Conservation (phyloP, 2,888 invertebrate genomes). For the Papilio protenor region DNA sequence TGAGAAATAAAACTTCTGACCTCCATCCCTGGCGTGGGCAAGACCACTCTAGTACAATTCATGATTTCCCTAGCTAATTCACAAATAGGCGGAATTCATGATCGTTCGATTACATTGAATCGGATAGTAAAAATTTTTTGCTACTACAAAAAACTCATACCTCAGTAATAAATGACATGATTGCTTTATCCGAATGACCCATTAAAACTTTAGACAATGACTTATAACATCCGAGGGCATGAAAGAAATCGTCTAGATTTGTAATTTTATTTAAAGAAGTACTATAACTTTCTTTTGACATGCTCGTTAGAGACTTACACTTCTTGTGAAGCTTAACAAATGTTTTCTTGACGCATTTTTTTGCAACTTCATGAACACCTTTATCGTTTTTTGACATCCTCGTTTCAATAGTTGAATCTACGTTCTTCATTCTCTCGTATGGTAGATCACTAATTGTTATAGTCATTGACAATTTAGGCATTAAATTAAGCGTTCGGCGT, state of each 20-base stretch:
- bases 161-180: slow-evolving; percentile 64
- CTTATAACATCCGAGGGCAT: slow-evolving; percentile 65
- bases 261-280: slow-evolving; percentile 63
- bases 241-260: slow-evolving; percentile 71
- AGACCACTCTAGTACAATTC: background rate
- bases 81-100: background rate
- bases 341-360: slow-evolving; percentile 48
- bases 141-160: slow-evolving; percentile 52
- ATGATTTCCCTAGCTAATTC: background rate
- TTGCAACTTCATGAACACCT: background rate
- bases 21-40: background rate
- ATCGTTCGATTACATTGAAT: background rate
- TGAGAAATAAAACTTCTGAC: background rate
- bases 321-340: slow-evolving; percentile 65
- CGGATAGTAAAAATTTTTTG: background rate
- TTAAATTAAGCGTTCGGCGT: background rate
- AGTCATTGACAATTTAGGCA: slow-evolving; percentile 7
- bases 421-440: background rate
- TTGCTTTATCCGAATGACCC: slow-evolving; percentile 59
- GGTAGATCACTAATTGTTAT: slow-evolving; percentile 5
- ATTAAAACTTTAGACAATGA: slow-evolving; percentile 63
- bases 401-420: background rate
- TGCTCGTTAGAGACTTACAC: slow-evolving; percentile 66
- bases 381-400: slow-evolving; percentile 2
- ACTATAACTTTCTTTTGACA: slow-evolving; percentile 53